Conservation (phyloP, 2,888 invertebrate genomes). For the Incurvaria masculella region DNA sequence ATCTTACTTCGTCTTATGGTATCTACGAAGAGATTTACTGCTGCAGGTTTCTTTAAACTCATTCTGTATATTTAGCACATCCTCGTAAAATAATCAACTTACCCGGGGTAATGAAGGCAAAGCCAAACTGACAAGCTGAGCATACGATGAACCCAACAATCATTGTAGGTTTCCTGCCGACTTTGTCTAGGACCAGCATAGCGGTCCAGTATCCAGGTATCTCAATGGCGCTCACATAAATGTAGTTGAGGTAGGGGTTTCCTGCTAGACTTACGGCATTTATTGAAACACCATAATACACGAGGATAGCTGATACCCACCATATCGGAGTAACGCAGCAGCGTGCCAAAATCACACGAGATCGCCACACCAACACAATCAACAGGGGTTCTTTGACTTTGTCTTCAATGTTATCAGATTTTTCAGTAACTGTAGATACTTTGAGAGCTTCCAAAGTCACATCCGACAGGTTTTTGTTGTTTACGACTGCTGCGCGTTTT, state of each 20-base stretch:
- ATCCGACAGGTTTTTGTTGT: conserved; percentile 18
- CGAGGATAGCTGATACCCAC: conserved; percentile 64
- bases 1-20: too few relatives aligned
- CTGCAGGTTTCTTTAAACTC: too few relatives aligned
- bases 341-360: conserved; percentile 36
- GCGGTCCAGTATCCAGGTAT: conserved; percentile 58
- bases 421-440: conserved; percentile 14
- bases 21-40: too few relatives aligned
- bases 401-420: conserved; percentile 7
- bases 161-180: conserved; percentile 49
- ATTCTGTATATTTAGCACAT: too few relatives aligned
- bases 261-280: conserved; percentile 63
- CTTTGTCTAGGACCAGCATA: conserved; percentile 47
- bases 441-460: background rate
- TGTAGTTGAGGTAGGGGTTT: conserved; percentile 61
- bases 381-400: background rate
- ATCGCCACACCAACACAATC: conserved; percentile 30
- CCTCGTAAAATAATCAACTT: too few relatives aligned
- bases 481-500: conserved; percentile 49
- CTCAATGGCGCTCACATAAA: conserved; percentile 33
- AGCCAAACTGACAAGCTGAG: conserved; percentile 31
- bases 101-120: conserved; percentile 1
- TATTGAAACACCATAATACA: conserved; percentile 65
- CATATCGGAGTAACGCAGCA: conserved; percentile 57
- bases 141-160: conserved; percentile 46